Conservation (phyloP, 2,797 vertebrate genomes). For the Enteromius viviparus region DNA sequence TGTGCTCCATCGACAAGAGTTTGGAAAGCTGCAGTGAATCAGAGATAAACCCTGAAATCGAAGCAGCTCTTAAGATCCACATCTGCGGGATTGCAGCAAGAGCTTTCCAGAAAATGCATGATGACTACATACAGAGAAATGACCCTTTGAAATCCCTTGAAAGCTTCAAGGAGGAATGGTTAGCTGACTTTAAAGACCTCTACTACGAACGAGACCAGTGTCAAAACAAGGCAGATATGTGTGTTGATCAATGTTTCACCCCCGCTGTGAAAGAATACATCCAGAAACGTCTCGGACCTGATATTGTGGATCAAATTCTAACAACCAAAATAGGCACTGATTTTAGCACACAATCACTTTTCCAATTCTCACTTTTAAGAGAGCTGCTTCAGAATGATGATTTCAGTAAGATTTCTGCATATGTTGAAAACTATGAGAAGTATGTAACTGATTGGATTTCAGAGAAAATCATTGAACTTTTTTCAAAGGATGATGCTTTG, state of each 20-base stretch:
- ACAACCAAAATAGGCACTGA: background rate
- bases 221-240: constrained; percentile 63
- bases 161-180: constrained; percentile 54
- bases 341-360: background rate
- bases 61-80: constrained; percentile 64
- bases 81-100: constrained; percentile 63
- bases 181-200: constrained; percentile 61
- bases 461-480: background rate
- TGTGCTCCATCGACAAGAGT: constrained; percentile 49
- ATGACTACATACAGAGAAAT: background rate
- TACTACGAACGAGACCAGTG: constrained; percentile 64
- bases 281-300: constrained; percentile 61
- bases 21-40: background rate
- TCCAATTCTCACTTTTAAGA: constrained; percentile 28
- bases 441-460: constrained; percentile 31
- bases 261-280: constrained; percentile 66
- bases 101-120: constrained; percentile 61
- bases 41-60: constrained; percentile 49
- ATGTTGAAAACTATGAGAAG: background rate
- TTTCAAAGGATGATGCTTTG: background rate
- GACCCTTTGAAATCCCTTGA: constrained; percentile 53
- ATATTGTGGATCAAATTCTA: constrained; percentile 68
- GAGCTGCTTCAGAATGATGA: background rate
- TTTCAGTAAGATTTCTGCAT: background rate
- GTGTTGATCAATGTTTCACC: constrained; percentile 64